Percentiles rank a stretch among this genome's conserved stretches.
phyloP scores from a whole-genome alignment of 1,140 invertebrate species.

The Listronotus bonariensis region DNA sequence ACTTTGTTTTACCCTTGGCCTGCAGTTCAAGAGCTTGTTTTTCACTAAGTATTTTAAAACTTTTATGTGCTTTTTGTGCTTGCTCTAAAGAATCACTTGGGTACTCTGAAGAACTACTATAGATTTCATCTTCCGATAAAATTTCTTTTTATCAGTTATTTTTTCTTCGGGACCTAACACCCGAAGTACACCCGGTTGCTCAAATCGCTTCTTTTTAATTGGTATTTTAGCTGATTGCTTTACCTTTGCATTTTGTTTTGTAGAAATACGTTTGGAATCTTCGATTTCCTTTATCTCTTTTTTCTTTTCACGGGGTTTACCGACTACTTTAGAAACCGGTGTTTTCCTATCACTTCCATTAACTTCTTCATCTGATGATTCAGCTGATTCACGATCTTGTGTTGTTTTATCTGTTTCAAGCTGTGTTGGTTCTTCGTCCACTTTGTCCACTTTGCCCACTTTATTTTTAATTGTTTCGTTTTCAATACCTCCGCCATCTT shows the following conservation, averaged over 20 bases:
- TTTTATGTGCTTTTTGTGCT: conserved; percentile 44
- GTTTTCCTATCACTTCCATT: conserved; percentile 22
- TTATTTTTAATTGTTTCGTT: too few species aligned
- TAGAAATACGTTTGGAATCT: conserved; percentile 26
- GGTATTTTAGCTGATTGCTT: conserved; percentile 7
- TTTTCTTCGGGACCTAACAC: conserved; percentile 37
- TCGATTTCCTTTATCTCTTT: conserved; percentile 25
- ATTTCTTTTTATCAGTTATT: conserved; percentile 28
- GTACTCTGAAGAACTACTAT: conserved; percentile 12
- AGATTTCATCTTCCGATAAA: conserved; percentile 22
- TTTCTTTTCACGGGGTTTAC: conserved; percentile 17
- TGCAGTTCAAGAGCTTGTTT: conserved; percentile 33
- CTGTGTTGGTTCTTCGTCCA: not conserved
- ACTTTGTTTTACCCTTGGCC: conserved; percentile 1
- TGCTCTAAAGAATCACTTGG: conserved; percentile 25
- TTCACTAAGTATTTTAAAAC: conserved; percentile 47
- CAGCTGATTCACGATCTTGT: not conserved
- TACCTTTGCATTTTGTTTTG: conserved; percentile 15
- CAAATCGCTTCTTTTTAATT: not conserved
- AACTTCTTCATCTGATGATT: conserved; percentile 21
- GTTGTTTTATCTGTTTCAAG: not conserved
- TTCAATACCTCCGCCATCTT: too few species aligned
- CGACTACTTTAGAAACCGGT: conserved; percentile 18
- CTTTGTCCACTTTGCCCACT: too few species aligned
- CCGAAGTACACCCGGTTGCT: conserved; percentile 20